phyloP scores from a whole-genome alignment of 2,797 vertebrate species.

The Pampus argenteus region DNA sequence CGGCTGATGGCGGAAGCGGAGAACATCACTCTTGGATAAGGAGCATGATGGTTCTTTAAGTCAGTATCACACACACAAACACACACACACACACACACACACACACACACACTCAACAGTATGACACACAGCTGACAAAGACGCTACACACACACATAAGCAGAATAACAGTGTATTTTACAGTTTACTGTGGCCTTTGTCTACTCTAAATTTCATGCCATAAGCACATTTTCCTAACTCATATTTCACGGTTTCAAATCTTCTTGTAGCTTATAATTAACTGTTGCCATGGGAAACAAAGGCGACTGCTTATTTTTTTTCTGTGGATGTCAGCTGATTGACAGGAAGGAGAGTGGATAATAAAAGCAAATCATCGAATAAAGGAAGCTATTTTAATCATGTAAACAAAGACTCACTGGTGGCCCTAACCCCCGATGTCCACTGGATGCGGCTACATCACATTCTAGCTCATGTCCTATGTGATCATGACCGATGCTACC shows the following conservation, averaged over 20 bases:
- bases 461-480: too few species aligned
- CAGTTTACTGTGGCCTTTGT: constrained; percentile 18
- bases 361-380: too few species aligned
- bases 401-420: too few species aligned
- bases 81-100: constrained; percentile 8
- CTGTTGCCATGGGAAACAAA: constrained; percentile 33
- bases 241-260: constrained; percentile 23
- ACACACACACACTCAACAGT: constrained; percentile 19
- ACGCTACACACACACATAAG: constrained; percentile 1
- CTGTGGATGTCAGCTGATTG: constrained; percentile 13
- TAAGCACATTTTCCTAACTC: constrained; percentile 12
- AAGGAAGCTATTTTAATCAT: too few species aligned
- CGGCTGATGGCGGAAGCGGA: constrained; percentile 6
- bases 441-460: too few species aligned
- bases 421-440: too few species aligned
- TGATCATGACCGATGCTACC: too few species aligned
- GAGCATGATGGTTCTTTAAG: constrained; percentile 23
- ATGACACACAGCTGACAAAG: constrained; percentile 19
- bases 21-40: constrained; percentile 42
- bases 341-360: not conserved
- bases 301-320: not conserved
- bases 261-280: constrained; percentile 5
- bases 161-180: constrained; percentile 6
- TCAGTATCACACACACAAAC: constrained; percentile 5
- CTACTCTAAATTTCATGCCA: not conserved